These are phyloP conservation scores for Chrysochloris asiatica DNA, from an alignment of 2,113 vertebrate genomes.

Conservation along the genomic window DNA sequence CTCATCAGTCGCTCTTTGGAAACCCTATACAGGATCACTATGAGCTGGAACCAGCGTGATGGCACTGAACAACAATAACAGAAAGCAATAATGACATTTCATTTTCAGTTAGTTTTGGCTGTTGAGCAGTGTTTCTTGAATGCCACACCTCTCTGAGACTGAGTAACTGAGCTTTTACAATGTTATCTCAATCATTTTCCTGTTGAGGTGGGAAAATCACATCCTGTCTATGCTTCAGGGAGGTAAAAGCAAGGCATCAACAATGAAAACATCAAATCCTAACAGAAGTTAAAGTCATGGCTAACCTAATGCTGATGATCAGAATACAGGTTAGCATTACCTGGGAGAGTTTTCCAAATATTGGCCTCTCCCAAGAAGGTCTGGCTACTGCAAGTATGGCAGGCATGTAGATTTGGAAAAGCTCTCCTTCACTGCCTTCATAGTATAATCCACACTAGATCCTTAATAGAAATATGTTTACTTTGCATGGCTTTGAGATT, in stretches of 20 bases:
- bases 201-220: not conserved
- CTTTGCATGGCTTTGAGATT: not conserved
- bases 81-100: not conserved
- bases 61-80: not conserved
- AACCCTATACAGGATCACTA: no score
- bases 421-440: not conserved
- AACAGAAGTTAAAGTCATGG: not conserved
- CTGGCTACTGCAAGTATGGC: no score
- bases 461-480: not conserved
- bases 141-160: not conserved
- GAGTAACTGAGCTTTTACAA: not conserved
- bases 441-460: accelerated
- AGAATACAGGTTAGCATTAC: not conserved
- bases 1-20: no score
- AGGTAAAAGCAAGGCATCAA: not conserved
- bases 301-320: not conserved
- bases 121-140: not conserved
- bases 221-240: not conserved
- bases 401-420: not conserved
- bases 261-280: not conserved
- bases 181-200: not conserved
- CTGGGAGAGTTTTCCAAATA: not conserved
- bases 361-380: no score
- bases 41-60: no score
- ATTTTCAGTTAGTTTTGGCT: not conserved